Evolutionary conservation across 2,888 invertebrate genomes (phyloP).

Genomic region (Cataglyphis altisquamis): DNA sequence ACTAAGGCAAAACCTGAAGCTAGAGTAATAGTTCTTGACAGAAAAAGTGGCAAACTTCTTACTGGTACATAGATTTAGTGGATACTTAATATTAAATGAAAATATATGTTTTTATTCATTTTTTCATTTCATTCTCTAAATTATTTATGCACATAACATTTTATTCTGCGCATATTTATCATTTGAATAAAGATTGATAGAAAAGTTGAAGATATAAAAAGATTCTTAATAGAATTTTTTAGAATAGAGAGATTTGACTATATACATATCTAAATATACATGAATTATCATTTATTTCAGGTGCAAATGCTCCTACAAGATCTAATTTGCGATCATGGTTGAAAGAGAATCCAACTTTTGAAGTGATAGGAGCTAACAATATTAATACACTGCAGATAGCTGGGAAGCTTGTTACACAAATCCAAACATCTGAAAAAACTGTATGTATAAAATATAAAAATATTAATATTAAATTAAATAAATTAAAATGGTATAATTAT

Average conservation of each 20-base stretch:
- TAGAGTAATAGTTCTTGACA: slow-evolving; percentile 93
- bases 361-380: slow-evolving; percentile 90
- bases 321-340: slow-evolving; percentile 94
- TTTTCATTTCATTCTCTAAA: neutral
- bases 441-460: slow-evolving; percentile 62
- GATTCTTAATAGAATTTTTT: neutral
- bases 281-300: slow-evolving; percentile 87
- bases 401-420: slow-evolving; percentile 79
- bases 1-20: slow-evolving; percentile 79
- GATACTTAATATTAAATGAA: neutral
- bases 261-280: slow-evolving; percentile 55
- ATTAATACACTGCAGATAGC: slow-evolving; percentile 80
- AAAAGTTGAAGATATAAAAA: neutral
- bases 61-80: slow-evolving; percentile 82
- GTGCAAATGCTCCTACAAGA: slow-evolving; percentile 94
- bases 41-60: slow-evolving; percentile 90
- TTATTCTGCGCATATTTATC: neutral
- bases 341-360: slow-evolving; percentile 94
- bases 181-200: neutral
- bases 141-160: neutral
- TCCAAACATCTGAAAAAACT: slow-evolving; percentile 74
- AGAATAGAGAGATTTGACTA: neutral
- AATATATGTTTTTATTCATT: neutral
- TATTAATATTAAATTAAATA: neutral
- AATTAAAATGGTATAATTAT: slow-evolving; percentile 17